Evolutionary conservation across 1,140 invertebrate species (phyloP).

Genomic region (Heliconius congener): DNA sequence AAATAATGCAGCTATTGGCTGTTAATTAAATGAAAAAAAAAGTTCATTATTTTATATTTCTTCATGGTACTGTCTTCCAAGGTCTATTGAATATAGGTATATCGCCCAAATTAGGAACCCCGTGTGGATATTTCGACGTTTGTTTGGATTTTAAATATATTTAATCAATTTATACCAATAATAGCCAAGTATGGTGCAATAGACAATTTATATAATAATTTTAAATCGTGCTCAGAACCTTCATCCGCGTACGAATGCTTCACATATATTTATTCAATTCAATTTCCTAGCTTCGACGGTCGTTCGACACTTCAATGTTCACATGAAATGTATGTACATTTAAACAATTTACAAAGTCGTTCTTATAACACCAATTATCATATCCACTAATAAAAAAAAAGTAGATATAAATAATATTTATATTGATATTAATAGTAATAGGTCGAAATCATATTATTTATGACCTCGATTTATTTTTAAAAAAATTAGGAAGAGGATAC

Average conservation of each 20-base stretch:
- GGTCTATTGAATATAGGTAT: conserved; percentile 1
- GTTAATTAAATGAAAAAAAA: not conserved
- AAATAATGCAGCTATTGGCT: not conserved
- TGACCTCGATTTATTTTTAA: conserved; percentile 48
- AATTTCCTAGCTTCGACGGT: not conserved
- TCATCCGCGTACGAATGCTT: not conserved
- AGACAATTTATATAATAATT: not conserved
- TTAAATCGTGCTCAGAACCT: not conserved
- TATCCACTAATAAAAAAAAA: conserved; percentile 37
- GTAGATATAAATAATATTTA: conserved; percentile 39
- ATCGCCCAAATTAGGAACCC: not conserved
- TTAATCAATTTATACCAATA: not conserved
- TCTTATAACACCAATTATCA: conserved; percentile 53
- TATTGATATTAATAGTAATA: conserved; percentile 44
- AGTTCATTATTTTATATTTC: conserved; percentile 3
- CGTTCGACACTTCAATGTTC: not conserved
- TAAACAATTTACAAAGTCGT: conserved; percentile 26
- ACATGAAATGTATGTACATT: conserved; percentile 25
- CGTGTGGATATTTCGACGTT: not conserved
- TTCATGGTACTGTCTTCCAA: conserved; percentile 13
- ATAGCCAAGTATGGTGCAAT: not conserved
- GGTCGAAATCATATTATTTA: conserved; percentile 48
- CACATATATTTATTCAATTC: not conserved
- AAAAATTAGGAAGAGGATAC: conserved; percentile 53
- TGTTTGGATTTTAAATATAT: not conserved